phyloP scores from a whole-genome alignment of 2,888 invertebrate species.

The Kuschelorhynchus macadamiae region DNA sequence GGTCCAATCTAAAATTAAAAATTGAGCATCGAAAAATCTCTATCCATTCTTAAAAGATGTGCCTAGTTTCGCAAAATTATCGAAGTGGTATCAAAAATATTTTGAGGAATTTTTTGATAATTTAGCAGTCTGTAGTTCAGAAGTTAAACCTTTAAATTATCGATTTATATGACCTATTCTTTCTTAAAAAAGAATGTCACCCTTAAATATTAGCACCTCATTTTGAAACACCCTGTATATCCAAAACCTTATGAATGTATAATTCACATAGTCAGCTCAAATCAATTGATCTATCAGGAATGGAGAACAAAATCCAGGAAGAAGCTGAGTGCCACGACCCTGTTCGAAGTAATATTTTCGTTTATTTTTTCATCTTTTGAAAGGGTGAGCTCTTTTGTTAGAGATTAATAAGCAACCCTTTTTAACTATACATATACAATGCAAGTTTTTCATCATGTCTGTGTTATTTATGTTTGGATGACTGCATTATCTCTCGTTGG shows the following conservation, averaged over 20 bases:
- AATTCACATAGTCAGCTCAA: conserved; percentile 60
- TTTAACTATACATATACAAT: conserved; percentile 63
- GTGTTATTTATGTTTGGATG: conserved; percentile 67
- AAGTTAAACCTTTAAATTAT: too few relatives aligned
- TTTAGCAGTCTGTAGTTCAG: too few relatives aligned
- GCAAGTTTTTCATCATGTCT: conserved; percentile 67
- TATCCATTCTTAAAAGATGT: too few relatives aligned
- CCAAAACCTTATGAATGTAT: conserved; percentile 50
- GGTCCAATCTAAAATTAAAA: too few relatives aligned
- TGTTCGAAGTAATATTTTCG: conserved; percentile 64
- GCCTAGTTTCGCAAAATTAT: too few relatives aligned
- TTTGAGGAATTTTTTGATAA: too few relatives aligned
- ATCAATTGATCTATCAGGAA: conserved; percentile 59
- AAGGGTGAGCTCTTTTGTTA: conserved; percentile 64
- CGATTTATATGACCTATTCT: too few relatives aligned
- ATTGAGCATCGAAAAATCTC: too few relatives aligned
- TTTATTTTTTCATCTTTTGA: conserved; percentile 56
- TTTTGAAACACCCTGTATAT: conserved; percentile 22
- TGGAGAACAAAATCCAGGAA: conserved; percentile 62
- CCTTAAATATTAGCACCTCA: too few relatives aligned
- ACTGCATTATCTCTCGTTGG: conserved; percentile 59
- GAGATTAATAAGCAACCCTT: conserved; percentile 66
- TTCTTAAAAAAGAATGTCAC: too few relatives aligned
- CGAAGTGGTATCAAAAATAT: too few relatives aligned
- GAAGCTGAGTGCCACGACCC: conserved; percentile 59